Evolutionary conservation across 2,888 invertebrate species (phyloP).

Genomic region (Eubasilissa splendida): DNA sequence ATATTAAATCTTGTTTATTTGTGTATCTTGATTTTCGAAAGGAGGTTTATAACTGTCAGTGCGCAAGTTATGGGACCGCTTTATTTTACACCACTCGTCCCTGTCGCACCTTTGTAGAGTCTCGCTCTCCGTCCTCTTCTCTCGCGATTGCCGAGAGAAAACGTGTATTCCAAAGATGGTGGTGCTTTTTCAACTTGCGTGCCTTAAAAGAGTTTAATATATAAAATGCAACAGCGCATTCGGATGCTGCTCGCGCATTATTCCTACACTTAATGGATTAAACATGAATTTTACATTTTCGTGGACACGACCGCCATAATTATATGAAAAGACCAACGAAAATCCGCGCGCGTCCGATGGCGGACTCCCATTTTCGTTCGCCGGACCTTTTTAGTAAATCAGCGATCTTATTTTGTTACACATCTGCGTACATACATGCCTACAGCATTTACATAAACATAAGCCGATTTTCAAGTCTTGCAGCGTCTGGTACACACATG

Average conservation of each 20-base stretch:
- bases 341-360: neutral
- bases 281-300: conserved; percentile 40
- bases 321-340: conserved; percentile 11
- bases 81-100: conserved; percentile 34
- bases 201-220: conserved; percentile 44
- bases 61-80: conserved; percentile 50
- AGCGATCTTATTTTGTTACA: conserved; percentile 10
- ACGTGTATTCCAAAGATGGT: conserved; percentile 40
- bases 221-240: conserved; percentile 29
- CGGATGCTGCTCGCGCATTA: conserved; percentile 10
- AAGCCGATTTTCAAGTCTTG: too few relatives aligned
- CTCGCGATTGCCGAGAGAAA: conserved; percentile 25
- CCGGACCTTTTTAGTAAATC: conserved; percentile 14
- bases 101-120: conserved; percentile 1
- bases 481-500: too few relatives aligned
- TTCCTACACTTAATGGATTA: conserved; percentile 41
- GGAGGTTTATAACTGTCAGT: conserved; percentile 52
- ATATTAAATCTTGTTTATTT: conserved; percentile 28
- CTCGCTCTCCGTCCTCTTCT: neutral
- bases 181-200: conserved; percentile 27
- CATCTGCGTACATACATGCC: neutral
- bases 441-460: too few relatives aligned
- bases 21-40: conserved; percentile 53
- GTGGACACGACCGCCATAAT: conserved; percentile 20
- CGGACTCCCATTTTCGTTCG: neutral